A percentile compares a stretch with the other conserved stretches of the same genome.
These are phyloP conservation scores for Nycticorax nycticorax DNA, from an alignment of 2,113 vertebrate species.

Conservation along the genomic window DNA sequence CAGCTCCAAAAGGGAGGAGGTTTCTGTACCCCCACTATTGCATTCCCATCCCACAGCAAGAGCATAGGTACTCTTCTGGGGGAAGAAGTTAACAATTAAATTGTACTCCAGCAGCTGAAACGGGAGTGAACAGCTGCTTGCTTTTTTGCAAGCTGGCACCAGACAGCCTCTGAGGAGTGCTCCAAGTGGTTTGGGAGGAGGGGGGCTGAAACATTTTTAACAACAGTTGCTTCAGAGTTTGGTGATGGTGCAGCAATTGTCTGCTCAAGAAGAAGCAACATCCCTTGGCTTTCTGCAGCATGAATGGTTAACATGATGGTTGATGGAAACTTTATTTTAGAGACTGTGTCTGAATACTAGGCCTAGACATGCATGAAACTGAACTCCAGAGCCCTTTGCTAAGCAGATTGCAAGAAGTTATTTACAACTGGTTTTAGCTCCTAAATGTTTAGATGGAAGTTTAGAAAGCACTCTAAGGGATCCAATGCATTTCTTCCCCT, in stretches of 20 bases:
- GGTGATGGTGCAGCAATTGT: neutral
- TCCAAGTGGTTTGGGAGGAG: neutral
- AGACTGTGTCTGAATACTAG: neutral
- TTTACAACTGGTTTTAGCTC: neutral
- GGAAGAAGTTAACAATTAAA: neutral
- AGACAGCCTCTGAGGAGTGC: neutral
- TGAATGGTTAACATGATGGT: neutral
- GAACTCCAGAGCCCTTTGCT: neutral
- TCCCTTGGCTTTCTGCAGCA: neutral
- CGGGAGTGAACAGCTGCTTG: accelerated
- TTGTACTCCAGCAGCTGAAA: neutral
- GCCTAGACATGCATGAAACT: neutral
- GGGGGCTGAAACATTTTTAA: accelerated
- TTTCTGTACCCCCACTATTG: neutral
- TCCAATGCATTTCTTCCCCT: neutral
- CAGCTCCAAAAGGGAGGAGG: neutral
- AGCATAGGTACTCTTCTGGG: neutral
- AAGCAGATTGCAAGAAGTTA: neutral
- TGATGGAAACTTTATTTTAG: neutral
- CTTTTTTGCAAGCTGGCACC: neutral
- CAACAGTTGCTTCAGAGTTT: neutral
- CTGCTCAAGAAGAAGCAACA: neutral
- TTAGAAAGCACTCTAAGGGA: neutral
- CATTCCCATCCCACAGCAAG: neutral
- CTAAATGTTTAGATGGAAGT: neutral